Evolutionary conservation across 2,113 vertebrate genomes (phyloP).

Genomic region (Macroglossus sobrinus): DNA sequence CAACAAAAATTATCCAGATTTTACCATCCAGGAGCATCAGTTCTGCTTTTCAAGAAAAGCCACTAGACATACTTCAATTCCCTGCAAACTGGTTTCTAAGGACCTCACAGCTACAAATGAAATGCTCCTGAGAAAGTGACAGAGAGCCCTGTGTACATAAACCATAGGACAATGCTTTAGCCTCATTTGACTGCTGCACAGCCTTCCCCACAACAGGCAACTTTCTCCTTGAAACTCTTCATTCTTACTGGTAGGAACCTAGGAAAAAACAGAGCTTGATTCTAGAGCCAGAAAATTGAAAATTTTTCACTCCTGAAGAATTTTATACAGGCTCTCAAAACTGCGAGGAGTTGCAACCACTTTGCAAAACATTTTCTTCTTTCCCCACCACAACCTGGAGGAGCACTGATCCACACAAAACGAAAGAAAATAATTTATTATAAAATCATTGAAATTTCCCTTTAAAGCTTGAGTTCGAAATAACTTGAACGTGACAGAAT

Average conservation of each 20-base stretch:
- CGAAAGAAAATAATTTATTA: constrained; percentile 5
- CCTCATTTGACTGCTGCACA: neutral
- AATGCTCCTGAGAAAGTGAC: neutral
- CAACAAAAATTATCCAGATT: neutral
- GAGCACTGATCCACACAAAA: neutral
- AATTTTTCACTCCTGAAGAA: too few relatives aligned
- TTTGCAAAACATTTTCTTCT: neutral
- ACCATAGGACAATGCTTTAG: neutral
- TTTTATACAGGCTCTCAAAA: neutral
- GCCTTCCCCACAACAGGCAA: neutral
- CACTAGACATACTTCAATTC: too few relatives aligned
- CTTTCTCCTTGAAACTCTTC: neutral
- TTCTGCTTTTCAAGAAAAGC: neutral
- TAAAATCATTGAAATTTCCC: neutral
- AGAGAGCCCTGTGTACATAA: neutral
- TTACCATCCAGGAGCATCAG: neutral
- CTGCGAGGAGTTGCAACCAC: neutral
- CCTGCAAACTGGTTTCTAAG: neutral
- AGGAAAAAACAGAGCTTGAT: neutral
- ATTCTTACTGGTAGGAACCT: neutral
- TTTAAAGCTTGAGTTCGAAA: neutral
- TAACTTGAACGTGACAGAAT: neutral
- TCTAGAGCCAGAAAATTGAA: neutral
- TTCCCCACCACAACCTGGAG: neutral
- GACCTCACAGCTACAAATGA: neutral